Conservation (phyloP, 2,888 invertebrate genomes). For the Netelia melanura region DNA sequence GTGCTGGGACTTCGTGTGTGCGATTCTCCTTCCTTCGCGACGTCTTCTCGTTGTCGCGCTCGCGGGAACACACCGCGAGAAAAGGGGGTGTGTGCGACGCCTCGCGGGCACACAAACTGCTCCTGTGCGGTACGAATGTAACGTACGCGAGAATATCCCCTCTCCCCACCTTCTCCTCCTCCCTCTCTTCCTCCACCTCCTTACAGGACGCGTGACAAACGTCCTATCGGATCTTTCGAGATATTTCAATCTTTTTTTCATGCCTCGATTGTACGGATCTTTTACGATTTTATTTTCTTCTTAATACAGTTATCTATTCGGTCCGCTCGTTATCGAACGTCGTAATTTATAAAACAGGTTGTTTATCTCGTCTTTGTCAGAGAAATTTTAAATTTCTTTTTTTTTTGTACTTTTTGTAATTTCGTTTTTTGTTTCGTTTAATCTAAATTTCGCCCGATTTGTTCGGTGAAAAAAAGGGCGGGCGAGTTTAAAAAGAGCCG, state of each 20-base stretch:
- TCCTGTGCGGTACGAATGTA: constrained; percentile 21
- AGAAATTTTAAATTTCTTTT: not conserved
- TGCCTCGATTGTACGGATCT: constrained; percentile 45
- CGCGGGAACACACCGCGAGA: constrained; percentile 51
- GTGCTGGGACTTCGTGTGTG: not conserved
- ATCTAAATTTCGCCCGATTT: too few species aligned
- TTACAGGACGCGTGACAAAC: constrained; percentile 1
- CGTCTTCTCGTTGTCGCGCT: constrained; percentile 59
- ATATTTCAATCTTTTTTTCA: constrained; percentile 53
- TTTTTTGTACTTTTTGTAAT: constrained; percentile 5
- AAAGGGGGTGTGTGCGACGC: constrained; percentile 72
- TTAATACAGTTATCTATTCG: constrained; percentile 83
- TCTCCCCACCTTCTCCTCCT: not conserved
- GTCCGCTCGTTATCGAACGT: constrained; percentile 75
- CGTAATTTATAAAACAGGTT: not conserved
- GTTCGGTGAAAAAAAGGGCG: too few species aligned
- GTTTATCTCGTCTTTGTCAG: constrained; percentile 19
- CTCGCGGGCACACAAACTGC: constrained; percentile 50
- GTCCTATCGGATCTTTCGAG: constrained; percentile 59
- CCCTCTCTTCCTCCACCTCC: not conserved
- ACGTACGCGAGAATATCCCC: constrained; percentile 17
- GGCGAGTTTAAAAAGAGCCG: too few species aligned
- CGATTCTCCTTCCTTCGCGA: constrained; percentile 29
- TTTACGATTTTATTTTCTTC: constrained; percentile 63
- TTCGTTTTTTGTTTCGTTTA: not conserved